phyloP scores from a whole-genome alignment of 37 sponge, comb jelly and placozoan genomes.

The Cladorhizidae sp. region DNA sequence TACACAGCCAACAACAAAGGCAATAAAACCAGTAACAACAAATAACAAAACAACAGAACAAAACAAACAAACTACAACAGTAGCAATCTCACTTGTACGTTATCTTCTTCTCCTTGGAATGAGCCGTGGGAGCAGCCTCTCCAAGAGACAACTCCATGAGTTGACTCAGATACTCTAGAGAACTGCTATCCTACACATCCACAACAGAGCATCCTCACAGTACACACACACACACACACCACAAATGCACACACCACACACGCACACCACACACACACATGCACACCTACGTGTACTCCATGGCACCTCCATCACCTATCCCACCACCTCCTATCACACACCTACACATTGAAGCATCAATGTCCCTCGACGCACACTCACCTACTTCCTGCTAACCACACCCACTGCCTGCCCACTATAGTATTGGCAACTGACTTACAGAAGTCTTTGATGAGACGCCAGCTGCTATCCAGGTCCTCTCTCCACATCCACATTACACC shows the following conservation, averaged over 20 bases:
- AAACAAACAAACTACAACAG: too few species aligned
- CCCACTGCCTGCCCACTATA: too few species aligned
- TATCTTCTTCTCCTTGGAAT: neutral
- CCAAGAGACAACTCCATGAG: conserved; percentile 56
- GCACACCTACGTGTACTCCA: neutral
- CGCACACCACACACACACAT: neutral
- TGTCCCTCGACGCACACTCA: too few species aligned
- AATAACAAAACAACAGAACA: neutral
- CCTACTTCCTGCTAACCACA: too few species aligned
- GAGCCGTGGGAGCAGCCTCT: conserved; percentile 6
- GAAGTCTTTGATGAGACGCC: too few species aligned
- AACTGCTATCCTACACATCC: conserved; percentile 19
- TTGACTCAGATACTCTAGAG: conserved; percentile 29
- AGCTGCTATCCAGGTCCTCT: too few species aligned
- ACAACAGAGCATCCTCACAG: too few species aligned
- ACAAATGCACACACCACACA: neutral
- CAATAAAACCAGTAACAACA: neutral
- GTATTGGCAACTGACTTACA: too few species aligned
- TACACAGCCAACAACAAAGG: neutral
- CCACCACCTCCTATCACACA: too few species aligned
- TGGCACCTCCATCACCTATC: too few species aligned
- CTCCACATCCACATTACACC: too few species aligned
- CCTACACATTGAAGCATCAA: too few species aligned
- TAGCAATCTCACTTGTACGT: neutral
- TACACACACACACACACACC: neutral